Percentiles rank a stretch among this genome's conserved stretches.
These are phyloP conservation scores for Paramuricea clavata DNA, from an alignment of 92 coral and sea anemone species.

Conservation along the genomic window DNA sequence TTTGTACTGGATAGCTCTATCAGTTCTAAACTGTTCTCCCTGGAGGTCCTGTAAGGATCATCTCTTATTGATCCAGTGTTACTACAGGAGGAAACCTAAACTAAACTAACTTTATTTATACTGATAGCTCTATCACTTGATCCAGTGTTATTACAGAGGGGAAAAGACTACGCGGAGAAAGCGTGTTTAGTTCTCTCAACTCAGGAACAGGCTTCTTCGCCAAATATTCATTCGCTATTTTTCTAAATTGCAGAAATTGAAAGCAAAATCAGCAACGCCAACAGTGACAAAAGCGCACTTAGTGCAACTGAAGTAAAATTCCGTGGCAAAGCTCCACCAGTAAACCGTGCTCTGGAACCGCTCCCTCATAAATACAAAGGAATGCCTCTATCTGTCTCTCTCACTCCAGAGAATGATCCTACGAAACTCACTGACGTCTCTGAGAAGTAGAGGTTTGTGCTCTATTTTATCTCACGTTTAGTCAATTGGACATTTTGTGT, in stretches of 20 bases:
- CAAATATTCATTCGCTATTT: neutral
- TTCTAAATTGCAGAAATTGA: neutral
- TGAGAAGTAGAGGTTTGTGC: constrained; percentile 7
- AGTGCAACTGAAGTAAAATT: constrained; percentile 8
- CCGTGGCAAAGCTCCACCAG: neutral
- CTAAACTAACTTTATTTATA: no score
- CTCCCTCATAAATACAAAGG: constrained; percentile 7
- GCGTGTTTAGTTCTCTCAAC: no score
- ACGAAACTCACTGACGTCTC: neutral
- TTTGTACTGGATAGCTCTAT: no score
- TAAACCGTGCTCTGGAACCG: neutral
- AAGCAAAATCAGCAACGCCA: no score
- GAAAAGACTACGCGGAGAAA: no score
- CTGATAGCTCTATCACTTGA: neutral
- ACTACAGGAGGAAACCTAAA: no score
- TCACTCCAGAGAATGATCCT: neutral
- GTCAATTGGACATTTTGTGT: neutral
- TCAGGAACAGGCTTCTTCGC: no score
- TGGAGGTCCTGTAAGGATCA: no score
- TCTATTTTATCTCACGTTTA: neutral
- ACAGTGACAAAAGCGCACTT: neutral
- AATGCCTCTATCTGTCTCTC: constrained; percentile 4
- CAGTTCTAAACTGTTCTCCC: no score
- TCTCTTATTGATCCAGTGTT: no score
- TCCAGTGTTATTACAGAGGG: no score